Conservation (phyloP, 2,888 invertebrate species). For the Phyllotreta striolata region DNA sequence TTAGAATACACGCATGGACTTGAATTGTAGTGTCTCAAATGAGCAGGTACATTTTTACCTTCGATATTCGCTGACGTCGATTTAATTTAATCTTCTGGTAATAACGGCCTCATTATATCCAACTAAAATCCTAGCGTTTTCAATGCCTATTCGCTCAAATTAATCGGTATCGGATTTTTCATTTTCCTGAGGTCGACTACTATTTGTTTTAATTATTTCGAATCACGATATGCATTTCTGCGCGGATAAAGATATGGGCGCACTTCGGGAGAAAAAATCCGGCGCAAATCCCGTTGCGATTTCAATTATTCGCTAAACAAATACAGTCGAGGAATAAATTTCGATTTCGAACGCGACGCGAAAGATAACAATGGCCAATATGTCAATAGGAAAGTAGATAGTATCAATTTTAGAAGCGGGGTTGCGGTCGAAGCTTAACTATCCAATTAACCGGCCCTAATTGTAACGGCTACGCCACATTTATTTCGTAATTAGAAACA, state of each 20-base stretch:
- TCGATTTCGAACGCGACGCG: slow-evolving; percentile 25
- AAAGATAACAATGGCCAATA: slow-evolving; percentile 35
- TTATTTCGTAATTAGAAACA: slow-evolving; percentile 53
- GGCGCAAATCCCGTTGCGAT: slow-evolving; percentile 11
- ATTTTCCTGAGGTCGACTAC: too few relatives aligned
- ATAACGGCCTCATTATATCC: too few relatives aligned
- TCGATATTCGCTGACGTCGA: slow-evolving; percentile 17
- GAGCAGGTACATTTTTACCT: slow-evolving; percentile 34
- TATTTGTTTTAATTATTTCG: too few relatives aligned
- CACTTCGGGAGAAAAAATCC: background rate
- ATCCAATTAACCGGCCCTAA: slow-evolving; percentile 55
- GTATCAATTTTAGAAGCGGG: slow-evolving; percentile 45
- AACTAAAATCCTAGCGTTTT: too few relatives aligned
- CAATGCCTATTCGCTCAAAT: too few relatives aligned
- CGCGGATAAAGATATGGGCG: too few relatives aligned
- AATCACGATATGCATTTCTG: too few relatives aligned
- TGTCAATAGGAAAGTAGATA: slow-evolving; percentile 42
- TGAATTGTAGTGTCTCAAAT: slow-evolving; percentile 36
- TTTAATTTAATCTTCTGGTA: background rate
- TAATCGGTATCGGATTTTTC: too few relatives aligned
- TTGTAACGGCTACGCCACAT: slow-evolving; percentile 53
- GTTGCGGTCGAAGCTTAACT: slow-evolving; percentile 53
- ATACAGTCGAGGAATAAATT: slow-evolving; percentile 23
- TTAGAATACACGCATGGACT: slow-evolving; percentile 42
- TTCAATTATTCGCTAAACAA: slow-evolving; percentile 24